phyloP scores from a whole-genome alignment of 2,797 vertebrate species.

The Karalla daura region DNA sequence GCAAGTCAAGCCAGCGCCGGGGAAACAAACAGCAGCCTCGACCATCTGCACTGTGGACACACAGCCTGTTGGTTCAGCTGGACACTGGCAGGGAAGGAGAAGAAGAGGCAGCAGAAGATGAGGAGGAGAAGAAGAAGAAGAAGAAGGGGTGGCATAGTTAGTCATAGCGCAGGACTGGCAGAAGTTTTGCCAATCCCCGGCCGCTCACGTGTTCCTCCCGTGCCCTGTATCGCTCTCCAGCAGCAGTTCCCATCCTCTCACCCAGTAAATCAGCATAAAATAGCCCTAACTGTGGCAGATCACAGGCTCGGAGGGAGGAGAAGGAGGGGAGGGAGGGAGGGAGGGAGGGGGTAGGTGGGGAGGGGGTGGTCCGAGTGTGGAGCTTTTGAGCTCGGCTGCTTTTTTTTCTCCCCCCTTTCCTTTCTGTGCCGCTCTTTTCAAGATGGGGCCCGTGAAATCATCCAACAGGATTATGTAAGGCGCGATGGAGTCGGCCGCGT shows the following conservation, averaged over 20 bases:
- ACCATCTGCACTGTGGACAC: not conserved
- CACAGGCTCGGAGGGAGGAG: constrained; percentile 52
- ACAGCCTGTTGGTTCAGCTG: not conserved
- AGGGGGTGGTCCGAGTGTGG: constrained; percentile 50
- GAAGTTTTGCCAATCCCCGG: not conserved
- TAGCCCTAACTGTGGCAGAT: constrained; percentile 82
- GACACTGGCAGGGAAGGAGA: too few relatives aligned
- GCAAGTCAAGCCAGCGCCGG: too few relatives aligned
- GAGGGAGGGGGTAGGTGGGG: not conserved
- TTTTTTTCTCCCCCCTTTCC: too few relatives aligned
- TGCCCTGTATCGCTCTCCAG: constrained; percentile 46
- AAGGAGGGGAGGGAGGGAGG: not conserved
- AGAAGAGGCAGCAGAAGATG: too few relatives aligned
- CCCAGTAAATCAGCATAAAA: constrained; percentile 90
- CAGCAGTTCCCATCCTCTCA: constrained; percentile 84
- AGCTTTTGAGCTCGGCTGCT: constrained; percentile 66
- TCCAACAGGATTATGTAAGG: constrained; percentile 84
- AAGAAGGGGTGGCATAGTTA: not conserved
- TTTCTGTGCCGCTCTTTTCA: constrained; percentile 72
- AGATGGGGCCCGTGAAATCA: constrained; percentile 81
- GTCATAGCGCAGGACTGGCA: not conserved
- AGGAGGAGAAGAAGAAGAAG: too few relatives aligned
- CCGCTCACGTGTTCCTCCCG: not conserved
- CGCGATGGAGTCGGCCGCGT: constrained; percentile 76
- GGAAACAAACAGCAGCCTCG: not conserved